Base-by-base conservation (phyloP, 2,888 invertebrate species). In the Mayetiola destructor region DNA sequence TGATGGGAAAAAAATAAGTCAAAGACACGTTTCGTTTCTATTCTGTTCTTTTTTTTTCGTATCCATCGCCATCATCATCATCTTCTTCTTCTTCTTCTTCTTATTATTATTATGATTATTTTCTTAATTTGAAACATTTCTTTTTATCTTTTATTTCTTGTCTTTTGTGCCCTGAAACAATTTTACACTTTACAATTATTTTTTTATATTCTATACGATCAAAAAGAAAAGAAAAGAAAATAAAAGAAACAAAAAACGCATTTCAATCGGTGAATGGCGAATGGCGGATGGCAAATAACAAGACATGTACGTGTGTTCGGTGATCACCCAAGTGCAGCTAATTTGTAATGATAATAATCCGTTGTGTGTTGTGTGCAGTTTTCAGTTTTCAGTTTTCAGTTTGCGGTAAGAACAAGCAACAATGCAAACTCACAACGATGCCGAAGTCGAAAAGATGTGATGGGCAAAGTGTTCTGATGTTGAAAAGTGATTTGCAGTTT, bases 291-390 rank as follows among this genome's bases (percentile, higher is more conserved):
- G n/a, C n/a, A n/a, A n/a, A n/a, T n/a, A n/a, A n/a, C 37, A n/a
- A n/a, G 9, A 37, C 37, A 37, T 42, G 42, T 42, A 42, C 42
- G 23, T 42, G 23, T 42, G 42, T 23, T 42, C n/a, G 42, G 42
- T 42, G 42, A 42, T 42, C 42, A 42, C 42, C 42, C 42, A 42
- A 42, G 42, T 42, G 42, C 42, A 42, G 42, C 42, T 42, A 42
- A 42, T 42, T 42, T 42, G 42, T 42, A 42, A 42, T 42, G 42
- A 42, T 42, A 42, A 42, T 42, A 42, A 42, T 42, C 42, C 42
- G 23, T 42, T 23, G 21, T 12, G n/a, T n/a, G n/a, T n/a, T n/a
- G n/a, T 42, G 8, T 21, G 23, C 42, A 3, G 36, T 8, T 36
- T n/a, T n/a, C n/a, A n/a, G n/a, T n/a, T n/a, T n/a, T 36, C 36